Evolutionary conservation across 1,140 invertebrate genomes (phyloP).

Genomic region (Zaprionus tsacasi): DNA sequence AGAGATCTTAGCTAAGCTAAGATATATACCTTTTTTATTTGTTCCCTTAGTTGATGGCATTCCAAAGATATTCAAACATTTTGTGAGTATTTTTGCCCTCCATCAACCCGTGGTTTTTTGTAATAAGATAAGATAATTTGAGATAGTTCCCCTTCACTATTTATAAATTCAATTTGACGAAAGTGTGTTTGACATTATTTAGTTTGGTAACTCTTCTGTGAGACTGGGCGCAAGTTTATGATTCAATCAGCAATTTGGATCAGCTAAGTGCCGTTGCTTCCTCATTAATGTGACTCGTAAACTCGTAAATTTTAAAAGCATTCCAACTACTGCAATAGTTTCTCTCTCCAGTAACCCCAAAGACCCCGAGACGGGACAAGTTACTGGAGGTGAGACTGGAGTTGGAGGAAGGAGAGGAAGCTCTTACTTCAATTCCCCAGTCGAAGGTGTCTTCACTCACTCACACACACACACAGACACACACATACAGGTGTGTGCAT

Average conservation of each 20-base stretch:
- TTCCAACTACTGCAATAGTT: slow-evolving; percentile 57
- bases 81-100: too few species aligned
- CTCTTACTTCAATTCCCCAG: slow-evolving; percentile 3
- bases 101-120: too few species aligned
- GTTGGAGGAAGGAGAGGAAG: background rate
- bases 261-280: slow-evolving; percentile 37
- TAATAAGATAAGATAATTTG: too few species aligned
- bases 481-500: background rate
- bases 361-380: background rate
- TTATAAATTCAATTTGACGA: slow-evolving; percentile 18
- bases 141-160: background rate
- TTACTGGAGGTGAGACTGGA: too few species aligned
- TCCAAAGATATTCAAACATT: too few species aligned
- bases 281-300: slow-evolving; percentile 57
- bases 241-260: slow-evolving; percentile 60
- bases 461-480: background rate
- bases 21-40: too few species aligned
- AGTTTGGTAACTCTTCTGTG: background rate
- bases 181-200: slow-evolving; percentile 18
- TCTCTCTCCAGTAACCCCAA: background rate
- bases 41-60: too few species aligned
- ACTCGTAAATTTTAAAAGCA: slow-evolving; percentile 56
- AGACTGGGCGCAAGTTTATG: slow-evolving; percentile 31
- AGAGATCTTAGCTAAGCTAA: too few species aligned
- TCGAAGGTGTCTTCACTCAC: slow-evolving; percentile 27